Base-by-base conservation (phyloP, 1,140 invertebrate species). In the Arion vulgaris region DNA sequence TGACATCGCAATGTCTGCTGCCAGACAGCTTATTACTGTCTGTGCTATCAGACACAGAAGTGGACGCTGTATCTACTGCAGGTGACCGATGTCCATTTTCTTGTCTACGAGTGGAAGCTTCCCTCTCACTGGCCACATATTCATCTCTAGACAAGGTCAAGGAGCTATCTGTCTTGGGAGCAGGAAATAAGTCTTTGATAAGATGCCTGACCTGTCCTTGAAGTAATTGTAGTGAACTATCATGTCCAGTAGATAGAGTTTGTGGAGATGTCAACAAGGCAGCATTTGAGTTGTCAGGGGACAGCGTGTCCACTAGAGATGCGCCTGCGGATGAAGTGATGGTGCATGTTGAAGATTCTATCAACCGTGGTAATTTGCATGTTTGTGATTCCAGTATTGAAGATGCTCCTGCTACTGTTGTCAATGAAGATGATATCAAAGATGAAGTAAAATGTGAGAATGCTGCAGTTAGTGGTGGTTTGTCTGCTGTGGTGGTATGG, bases 111-210 rank as follows among this genome's bases (percentile, higher is more conserved):
- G 45, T 26, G 45, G 26, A 28, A 13, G n/a, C 51, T 23, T 45
- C 73, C 28, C 11, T 45, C 32, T 45, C 19, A 28, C 45, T 23
- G 26, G 1, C 73, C 41, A 51, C 28, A 5, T 23, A 5, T 5
- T 49, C 26, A 45, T n/a, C 19, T 26, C 17, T n/a, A 4, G 26
- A 1, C 11, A 19, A 23, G 11, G 41, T n/a, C 23, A 36, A 45
- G 1, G 73, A 75, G 26, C n/a, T 19, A 36, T 69, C 71, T 38
- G 19, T 45, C 26, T 5, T 11, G 4, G 15, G 57, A 36, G 66
- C 78, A 15, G 78, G 41, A 57, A 82, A 82, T 36, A 62, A 39
- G 26, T 66, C 62, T 49, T 28, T 36, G n/a, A 71, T 28, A 15
- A 80, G 66, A 45, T 32, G 32, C 0, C 28, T n/a, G 13, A 32